Conservation (phyloP, 2,888 invertebrate species). For the Zaprionus bogoriensis region DNA sequence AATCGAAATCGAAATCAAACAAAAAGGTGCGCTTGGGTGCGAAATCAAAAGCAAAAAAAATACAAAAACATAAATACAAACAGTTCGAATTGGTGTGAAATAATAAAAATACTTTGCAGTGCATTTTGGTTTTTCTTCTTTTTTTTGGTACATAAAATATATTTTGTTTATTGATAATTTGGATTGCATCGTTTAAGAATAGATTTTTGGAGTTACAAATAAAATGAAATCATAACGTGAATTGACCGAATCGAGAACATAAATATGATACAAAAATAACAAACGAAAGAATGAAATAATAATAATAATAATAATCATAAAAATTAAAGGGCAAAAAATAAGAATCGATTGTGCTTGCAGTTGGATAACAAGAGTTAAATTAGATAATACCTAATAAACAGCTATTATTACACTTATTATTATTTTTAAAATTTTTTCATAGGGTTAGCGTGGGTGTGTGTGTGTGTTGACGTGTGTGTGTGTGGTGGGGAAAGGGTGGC, state of each 20-base stretch:
- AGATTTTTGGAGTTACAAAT: slow-evolving; percentile 38
- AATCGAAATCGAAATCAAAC: slow-evolving; percentile 22
- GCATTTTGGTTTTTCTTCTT: slow-evolving; percentile 27
- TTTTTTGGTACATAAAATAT: slow-evolving; percentile 40
- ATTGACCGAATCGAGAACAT: slow-evolving; percentile 19
- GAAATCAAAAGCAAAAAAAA: slow-evolving; percentile 21
- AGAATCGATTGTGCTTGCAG: slow-evolving; percentile 19
- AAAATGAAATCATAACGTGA: slow-evolving; percentile 33
- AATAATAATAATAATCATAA: slow-evolving; percentile 36
- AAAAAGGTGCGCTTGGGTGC: slow-evolving; percentile 49
- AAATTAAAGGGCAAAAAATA: slow-evolving; percentile 34
- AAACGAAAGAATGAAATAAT: slow-evolving; percentile 29
- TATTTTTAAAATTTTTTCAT: slow-evolving; percentile 17
- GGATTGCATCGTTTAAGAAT: slow-evolving; percentile 37
- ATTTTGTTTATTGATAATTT: slow-evolving; percentile 65
- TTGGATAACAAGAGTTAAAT: slow-evolving; percentile 58
- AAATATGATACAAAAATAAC: slow-evolving; percentile 13
- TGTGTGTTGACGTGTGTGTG: slow-evolving; percentile 8
- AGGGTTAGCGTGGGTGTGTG: slow-evolving; percentile 12
- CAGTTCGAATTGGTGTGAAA: slow-evolving; percentile 12
- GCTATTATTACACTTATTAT: slow-evolving; percentile 25
- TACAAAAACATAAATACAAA: slow-evolving; percentile 22
- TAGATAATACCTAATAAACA: slow-evolving; percentile 56
- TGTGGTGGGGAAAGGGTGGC: slow-evolving; percentile 4
- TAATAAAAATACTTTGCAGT: slow-evolving; percentile 30